Percentiles rank a stretch among this genome's conserved stretches.
Evolutionary conservation across 2,888 invertebrate genomes (phyloP).

Genomic region (Xestia rhomboidea): DNA sequence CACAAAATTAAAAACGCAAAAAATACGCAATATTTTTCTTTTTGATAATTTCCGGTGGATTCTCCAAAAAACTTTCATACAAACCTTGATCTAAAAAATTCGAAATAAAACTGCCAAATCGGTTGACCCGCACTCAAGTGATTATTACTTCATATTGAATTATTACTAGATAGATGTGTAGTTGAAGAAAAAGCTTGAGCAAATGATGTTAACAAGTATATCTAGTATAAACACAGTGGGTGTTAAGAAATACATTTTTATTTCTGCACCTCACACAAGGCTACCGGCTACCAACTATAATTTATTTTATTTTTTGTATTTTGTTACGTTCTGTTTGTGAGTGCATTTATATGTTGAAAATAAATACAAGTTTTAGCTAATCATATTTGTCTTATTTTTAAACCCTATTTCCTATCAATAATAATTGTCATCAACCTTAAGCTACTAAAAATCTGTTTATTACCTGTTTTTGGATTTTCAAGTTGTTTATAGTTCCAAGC

Average conservation of each 20-base stretch:
- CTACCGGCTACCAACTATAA: neutral
- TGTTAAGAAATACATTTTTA: neutral
- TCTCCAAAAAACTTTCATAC: neutral
- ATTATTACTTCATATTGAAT: neutral
- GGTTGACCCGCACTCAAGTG: neutral
- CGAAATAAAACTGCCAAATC: neutral
- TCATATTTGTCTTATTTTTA: slow-evolving; percentile 14
- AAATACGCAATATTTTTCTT: no score
- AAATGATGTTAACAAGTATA: neutral
- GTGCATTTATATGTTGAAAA: neutral
- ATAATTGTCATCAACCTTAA: neutral
- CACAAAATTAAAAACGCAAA: no score
- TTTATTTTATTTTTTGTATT: neutral
- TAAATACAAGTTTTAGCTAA: neutral
- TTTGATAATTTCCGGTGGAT: no score
- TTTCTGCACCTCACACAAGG: neutral
- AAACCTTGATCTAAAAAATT: neutral
- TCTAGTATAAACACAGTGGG: neutral
- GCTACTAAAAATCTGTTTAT: neutral
- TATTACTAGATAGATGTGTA: neutral
- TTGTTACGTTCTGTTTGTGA: neutral
- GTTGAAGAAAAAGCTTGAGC: neutral
- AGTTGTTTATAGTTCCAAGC: neutral
- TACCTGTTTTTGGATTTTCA: neutral
- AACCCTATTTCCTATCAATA: neutral